Conservation (phyloP, 2,797 vertebrate species). For the Myripristis murdjan region DNA sequence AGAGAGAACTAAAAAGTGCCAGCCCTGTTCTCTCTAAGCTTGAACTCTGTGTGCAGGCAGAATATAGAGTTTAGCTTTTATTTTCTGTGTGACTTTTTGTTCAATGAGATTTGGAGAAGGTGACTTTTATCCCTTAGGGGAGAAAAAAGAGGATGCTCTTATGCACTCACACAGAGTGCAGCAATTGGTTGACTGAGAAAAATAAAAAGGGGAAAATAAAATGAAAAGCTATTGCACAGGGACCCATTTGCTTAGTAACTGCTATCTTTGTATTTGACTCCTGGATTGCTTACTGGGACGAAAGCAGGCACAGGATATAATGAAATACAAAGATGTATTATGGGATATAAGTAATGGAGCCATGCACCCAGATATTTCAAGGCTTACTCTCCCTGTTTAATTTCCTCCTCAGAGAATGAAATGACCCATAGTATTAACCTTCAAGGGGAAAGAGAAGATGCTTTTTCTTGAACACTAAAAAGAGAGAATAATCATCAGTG, state of each 20-base stretch:
- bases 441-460: slow-evolving; percentile 64
- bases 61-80: slow-evolving; percentile 85
- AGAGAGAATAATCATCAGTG: slow-evolving; percentile 61
- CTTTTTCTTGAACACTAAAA: slow-evolving; percentile 65
- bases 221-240: slow-evolving; percentile 68
- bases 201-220: slow-evolving; percentile 51
- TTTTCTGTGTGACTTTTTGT: slow-evolving; percentile 85
- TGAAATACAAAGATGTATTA: slow-evolving; percentile 85
- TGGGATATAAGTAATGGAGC: slow-evolving; percentile 82
- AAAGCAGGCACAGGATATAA: slow-evolving; percentile 78
- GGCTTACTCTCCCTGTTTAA: slow-evolving; percentile 77
- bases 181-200: slow-evolving; percentile 71
- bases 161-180: slow-evolving; percentile 71
- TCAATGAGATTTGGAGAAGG: slow-evolving; percentile 87
- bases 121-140: slow-evolving; percentile 84
- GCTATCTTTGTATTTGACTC: slow-evolving; percentile 84
- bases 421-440: slow-evolving; percentile 81
- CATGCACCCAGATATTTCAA: slow-evolving; percentile 75
- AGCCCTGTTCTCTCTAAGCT: slow-evolving; percentile 79
- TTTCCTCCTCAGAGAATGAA: slow-evolving; percentile 80
- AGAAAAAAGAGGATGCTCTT: slow-evolving; percentile 76
- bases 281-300: slow-evolving; percentile 78
- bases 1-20: slow-evolving; percentile 76
- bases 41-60: slow-evolving; percentile 78
- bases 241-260: slow-evolving; percentile 81